Percentiles rank a stretch among this genome's conserved stretches.
phyloP scores from a whole-genome alignment of 2,888 invertebrate species.

The Ommatoiulus sabulosus region DNA sequence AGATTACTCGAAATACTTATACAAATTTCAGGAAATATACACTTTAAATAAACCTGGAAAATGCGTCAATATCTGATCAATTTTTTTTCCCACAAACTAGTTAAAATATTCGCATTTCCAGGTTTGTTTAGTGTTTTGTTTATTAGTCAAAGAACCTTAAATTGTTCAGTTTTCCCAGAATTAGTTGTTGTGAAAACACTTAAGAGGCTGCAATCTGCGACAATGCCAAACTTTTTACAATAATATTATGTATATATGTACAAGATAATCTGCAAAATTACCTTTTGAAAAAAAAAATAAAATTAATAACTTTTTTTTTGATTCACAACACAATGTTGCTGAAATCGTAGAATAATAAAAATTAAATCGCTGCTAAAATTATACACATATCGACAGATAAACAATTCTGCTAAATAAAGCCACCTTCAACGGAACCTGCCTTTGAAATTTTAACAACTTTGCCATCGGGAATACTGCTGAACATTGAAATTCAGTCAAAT shows the following conservation, averaged over 20 bases:
- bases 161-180: neutral
- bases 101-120: neutral
- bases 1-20: neutral
- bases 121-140: neutral
- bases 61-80: neutral
- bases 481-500: neutral
- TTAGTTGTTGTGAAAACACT: neutral
- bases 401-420: neutral
- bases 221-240: neutral
- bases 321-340: neutral
- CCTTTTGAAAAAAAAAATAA: neutral
- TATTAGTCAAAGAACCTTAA: neutral
- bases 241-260: neutral
- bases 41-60: neutral
- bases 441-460: neutral
- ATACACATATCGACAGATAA: neutral
- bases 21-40: neutral
- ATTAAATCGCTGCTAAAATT: neutral
- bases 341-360: neutral
- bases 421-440: neutral
- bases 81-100: neutral
- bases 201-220: neutral
- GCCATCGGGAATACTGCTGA: neutral
- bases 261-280: constrained; percentile 10
- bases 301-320: neutral